These are phyloP conservation scores for Irena cyanogastra DNA, from an alignment of 2,113 vertebrate species.

Conservation along the genomic window DNA sequence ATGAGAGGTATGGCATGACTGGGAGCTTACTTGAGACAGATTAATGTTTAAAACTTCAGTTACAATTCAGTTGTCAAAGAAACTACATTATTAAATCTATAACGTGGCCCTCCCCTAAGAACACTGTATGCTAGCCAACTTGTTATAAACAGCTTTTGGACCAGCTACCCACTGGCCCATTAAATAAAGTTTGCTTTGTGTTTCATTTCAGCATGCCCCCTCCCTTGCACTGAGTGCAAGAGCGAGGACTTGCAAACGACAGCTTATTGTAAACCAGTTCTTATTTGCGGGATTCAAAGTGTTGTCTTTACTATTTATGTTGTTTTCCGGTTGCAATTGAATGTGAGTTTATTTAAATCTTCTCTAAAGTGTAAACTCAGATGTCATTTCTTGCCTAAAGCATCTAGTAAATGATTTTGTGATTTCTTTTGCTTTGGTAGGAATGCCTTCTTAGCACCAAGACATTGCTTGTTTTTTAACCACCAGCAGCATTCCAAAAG, in stretches of 20 bases:
- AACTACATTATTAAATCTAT: neutral
- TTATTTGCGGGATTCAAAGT: neutral
- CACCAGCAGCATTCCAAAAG: constrained; percentile 22
- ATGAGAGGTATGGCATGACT: neutral
- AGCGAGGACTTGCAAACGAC: neutral
- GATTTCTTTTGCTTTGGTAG: neutral
- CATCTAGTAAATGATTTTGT: neutral
- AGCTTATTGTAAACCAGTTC: neutral
- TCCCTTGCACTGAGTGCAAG: neutral
- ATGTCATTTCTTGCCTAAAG: constrained; percentile 25
- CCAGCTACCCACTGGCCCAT: neutral
- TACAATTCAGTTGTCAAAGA: neutral
- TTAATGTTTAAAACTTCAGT: neutral
- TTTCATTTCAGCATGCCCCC: neutral
- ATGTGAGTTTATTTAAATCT: neutral
- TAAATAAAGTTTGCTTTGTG: neutral
- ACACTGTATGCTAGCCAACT: neutral
- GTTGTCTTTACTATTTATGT: neutral
- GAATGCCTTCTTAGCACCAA: constrained; percentile 24
- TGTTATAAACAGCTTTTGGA: neutral
- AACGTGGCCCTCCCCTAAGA: neutral
- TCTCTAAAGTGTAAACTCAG: neutral
- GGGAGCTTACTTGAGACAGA: neutral
- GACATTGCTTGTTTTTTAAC: neutral
- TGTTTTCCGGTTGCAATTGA: neutral